These are phyloP conservation scores for Prinia subflava DNA, from an alignment of 2,113 vertebrate genomes.

Conservation along the genomic window DNA sequence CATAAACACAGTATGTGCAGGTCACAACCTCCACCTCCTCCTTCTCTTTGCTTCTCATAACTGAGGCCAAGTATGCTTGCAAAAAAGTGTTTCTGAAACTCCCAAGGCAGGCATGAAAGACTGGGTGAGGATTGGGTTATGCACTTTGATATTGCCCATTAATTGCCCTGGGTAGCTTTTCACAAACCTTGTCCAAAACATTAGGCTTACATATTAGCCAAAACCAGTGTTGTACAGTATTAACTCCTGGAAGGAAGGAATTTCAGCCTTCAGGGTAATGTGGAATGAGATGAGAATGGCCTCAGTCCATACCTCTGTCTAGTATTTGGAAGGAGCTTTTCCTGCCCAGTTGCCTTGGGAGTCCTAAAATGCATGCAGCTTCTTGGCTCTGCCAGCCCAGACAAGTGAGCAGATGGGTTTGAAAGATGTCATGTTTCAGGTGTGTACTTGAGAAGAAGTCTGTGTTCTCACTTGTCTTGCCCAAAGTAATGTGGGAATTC, in stretches of 20 bases:
- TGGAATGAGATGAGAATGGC: neutral
- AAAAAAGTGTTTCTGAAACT: neutral
- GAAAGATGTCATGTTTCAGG: neutral
- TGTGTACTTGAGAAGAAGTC: neutral
- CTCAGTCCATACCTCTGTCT: rapidly evolving
- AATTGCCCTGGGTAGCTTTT: neutral
- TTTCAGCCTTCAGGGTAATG: neutral
- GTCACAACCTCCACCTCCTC: conserved; percentile 50
- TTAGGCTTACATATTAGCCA: neutral
- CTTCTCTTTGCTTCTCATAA: conserved; percentile 13
- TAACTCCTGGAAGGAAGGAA: neutral
- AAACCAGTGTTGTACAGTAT: neutral
- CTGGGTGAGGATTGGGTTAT: neutral
- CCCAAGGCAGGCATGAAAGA: neutral
- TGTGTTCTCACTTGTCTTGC: neutral
- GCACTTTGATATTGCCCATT: neutral
- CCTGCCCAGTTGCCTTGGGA: neutral
- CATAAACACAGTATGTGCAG: conserved; percentile 4
- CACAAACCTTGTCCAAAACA: neutral
- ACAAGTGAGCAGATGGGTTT: neutral
- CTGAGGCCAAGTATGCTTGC: neutral
- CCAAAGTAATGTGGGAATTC: neutral
- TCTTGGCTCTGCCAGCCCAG: neutral
- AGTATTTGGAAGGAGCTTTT: neutral
- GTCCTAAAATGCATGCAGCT: neutral